Evolutionary conservation across 2,888 invertebrate genomes (phyloP), one percentile per base, ranked within the genome.

Genomic region (Cryptocephalus moraei): DNA sequence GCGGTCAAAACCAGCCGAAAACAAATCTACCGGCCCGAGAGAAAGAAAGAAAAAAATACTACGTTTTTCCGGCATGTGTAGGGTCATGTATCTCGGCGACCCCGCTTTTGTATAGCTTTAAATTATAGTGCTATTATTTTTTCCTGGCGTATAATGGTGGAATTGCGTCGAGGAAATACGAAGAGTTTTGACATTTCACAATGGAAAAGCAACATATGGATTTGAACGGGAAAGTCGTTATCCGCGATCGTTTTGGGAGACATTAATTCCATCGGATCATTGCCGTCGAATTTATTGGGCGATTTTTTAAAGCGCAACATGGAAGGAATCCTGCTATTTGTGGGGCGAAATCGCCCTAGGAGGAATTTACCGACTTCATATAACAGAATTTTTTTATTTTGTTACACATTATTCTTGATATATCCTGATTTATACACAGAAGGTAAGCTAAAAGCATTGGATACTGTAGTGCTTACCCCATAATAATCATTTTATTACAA

Each of bases 181-280:
- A 54, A 53, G 47, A 51, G 47, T 51, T 53, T 50, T 50, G 50
- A 54, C 52, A 46, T 54, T 54, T 49, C 48, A 53, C 50, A 53
- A 55, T 49, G 51, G 53, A 48, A 51, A 46, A 52, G 51, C 49
- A 53, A 51, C 53, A 53, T 51, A 53, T 49, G 52, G 52, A 52
- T 45, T 49, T 42, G 50, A 52, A 44, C 39, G 22, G 6, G 43
- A 42, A 39, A 46, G 48, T 49, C 44, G 50, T 54, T 55, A 56
- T 51, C 49, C 49, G 47, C 54, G 50, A 56, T 56, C 54, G 54
- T 22, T 56, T 55, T 52, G 49, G 48, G 50, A 49, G 44, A 50
- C 49, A 58, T 53, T 56, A 53, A 54, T 56, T 54, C 56, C 52
- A 52, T 48, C 44, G 52, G 49, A 53, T 53, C 52, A 54, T 55